phyloP scores from a whole-genome alignment of 2,888 invertebrate species.

The Philereme transversata region DNA sequence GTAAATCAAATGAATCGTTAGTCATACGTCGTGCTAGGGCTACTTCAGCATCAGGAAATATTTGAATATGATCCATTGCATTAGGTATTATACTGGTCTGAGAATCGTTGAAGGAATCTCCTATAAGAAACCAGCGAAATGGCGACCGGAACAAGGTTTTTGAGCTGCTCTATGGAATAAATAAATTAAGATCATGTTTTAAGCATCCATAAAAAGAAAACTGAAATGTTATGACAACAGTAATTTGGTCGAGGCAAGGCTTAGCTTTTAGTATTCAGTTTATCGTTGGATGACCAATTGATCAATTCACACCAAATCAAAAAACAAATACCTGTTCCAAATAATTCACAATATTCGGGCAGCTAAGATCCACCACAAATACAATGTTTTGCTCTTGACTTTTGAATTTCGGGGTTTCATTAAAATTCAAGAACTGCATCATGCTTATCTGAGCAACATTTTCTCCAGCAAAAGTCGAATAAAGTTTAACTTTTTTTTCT shows the following conservation, averaged over 20 bases:
- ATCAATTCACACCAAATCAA: not conserved
- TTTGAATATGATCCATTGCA: conserved; percentile 46
- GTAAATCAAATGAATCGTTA: conserved; percentile 45
- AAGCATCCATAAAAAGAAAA: no score
- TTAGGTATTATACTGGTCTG: conserved; percentile 44
- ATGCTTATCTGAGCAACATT: conserved; percentile 47
- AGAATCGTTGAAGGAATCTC: conserved; percentile 29
- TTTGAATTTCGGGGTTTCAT: conserved; percentile 43
- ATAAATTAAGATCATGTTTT: not conserved
- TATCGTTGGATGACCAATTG: no score
- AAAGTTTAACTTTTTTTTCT: conserved; percentile 58
- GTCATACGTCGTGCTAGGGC: conserved; percentile 42
- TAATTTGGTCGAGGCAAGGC: no score
- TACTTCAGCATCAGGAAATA: conserved; percentile 65
- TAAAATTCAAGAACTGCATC: conserved; percentile 50
- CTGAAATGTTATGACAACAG: no score
- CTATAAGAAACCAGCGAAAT: conserved; percentile 67
- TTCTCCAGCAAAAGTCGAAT: conserved; percentile 47
- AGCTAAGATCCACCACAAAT: conserved; percentile 62
- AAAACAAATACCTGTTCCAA: conserved; percentile 49
- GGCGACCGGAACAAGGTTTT: conserved; percentile 57
- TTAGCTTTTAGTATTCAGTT: no score
- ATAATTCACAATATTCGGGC: conserved; percentile 51
- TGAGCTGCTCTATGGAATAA: conserved; percentile 48
- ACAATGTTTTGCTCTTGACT: conserved; percentile 56